phyloP scores from a whole-genome alignment of 1,140 invertebrate genomes.

The Drosophila ogumai region DNA sequence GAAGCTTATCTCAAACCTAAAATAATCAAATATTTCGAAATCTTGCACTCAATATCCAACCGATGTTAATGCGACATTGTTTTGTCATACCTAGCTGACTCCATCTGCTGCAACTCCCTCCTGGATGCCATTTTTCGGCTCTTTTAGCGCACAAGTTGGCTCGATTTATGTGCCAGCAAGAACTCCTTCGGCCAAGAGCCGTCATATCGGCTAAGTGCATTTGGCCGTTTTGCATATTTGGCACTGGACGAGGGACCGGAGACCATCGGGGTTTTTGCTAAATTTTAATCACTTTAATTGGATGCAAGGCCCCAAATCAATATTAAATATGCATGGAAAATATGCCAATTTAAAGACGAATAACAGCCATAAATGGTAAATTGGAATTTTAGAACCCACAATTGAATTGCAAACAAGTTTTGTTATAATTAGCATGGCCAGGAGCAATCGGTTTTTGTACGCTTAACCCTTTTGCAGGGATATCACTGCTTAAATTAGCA shows the following conservation, averaged over 20 bases:
- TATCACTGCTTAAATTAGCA: not conserved
- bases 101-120: not conserved
- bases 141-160: constrained; percentile 69
- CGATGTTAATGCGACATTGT: not conserved
- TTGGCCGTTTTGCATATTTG: constrained; percentile 69
- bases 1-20: no score
- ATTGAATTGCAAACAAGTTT: not conserved
- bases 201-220: constrained; percentile 66
- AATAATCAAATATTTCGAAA: not conserved
- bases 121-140: constrained; percentile 67
- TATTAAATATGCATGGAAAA: constrained; percentile 3
- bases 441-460: not conserved
- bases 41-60: not conserved
- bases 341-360: not conserved
- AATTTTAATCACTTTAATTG: constrained; percentile 11
- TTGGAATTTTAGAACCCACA: not conserved
- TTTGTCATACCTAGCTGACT: not conserved
- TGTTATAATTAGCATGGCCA: not conserved
- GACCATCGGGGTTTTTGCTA: not conserved
- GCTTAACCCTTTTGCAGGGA: not conserved
- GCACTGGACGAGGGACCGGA: constrained; percentile 10
- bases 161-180: constrained; percentile 57
- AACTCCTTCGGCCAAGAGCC: constrained; percentile 22
- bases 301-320: not conserved
- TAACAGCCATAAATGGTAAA: not conserved